Percentiles rank a stretch among this genome's conserved stretches.
Conservation (phyloP, 1,140 invertebrate genomes). For the Bradynema listronoti region DNA sequence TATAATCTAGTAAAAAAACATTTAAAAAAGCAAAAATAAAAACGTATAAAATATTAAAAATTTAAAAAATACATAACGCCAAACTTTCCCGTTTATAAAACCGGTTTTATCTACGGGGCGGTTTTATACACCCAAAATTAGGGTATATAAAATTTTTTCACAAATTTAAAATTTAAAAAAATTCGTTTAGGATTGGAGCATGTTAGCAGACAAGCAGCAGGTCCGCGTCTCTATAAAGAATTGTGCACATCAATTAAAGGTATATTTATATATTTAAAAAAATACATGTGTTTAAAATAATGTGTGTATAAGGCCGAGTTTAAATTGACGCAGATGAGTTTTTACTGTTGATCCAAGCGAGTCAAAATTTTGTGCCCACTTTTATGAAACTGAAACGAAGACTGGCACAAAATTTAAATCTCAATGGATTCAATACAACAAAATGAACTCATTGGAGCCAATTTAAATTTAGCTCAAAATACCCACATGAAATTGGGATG, state of each 20-base stretch:
- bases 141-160: no score
- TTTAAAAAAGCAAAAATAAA: no score
- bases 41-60: no score
- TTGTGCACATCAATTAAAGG: constrained; percentile 25
- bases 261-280: not conserved
- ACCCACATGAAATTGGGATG: no score
- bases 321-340: no score
- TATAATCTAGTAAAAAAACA: no score
- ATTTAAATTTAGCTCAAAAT: no score
- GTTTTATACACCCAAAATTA: no score
- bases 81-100: no score
- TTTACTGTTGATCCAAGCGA: not conserved
- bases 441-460: no score
- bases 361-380: not conserved
- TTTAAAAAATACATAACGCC: no score
- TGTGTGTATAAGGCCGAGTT: not conserved
- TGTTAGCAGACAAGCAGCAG: constrained; percentile 18
- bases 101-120: no score
- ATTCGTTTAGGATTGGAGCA: constrained; percentile 22
- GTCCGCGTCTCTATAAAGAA: constrained; percentile 15
- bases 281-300: not conserved
- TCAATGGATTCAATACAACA: not conserved
- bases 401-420: not conserved
- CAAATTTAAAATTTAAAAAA: not conserved
- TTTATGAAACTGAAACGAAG: not conserved